A percentile compares a stretch with the other conserved stretches of the same genome.
These are phyloP conservation scores for Hylaeus volcanicus DNA, from an alignment of 1,140 invertebrate genomes.

Conservation along the genomic window DNA sequence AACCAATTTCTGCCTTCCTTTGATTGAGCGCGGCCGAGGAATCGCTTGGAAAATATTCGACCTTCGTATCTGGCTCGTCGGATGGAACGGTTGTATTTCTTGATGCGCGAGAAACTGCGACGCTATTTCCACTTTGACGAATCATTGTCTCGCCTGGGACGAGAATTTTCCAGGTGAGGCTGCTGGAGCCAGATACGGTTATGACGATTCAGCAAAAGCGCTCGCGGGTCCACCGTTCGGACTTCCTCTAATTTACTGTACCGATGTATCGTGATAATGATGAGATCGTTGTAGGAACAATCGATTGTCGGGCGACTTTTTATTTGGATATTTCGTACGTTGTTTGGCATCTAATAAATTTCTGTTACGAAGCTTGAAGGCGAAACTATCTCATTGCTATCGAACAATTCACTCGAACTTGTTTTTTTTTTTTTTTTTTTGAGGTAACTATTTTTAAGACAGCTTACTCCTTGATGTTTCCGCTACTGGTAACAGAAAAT, in stretches of 20 bases:
- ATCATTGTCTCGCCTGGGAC: conserved; percentile 38
- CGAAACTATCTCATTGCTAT: too few relatives aligned
- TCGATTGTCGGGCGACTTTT: neutral
- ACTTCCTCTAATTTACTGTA: conserved; percentile 29
- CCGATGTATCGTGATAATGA: neutral
- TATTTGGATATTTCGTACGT: neutral
- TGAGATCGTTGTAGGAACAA: neutral
- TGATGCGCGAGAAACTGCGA: too few relatives aligned
- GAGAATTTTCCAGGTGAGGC: conserved; percentile 1
- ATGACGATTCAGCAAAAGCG: conserved; percentile 19
- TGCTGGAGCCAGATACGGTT: neutral
- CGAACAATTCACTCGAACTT: too few relatives aligned
- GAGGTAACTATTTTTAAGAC: too few relatives aligned
- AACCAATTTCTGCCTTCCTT: too few relatives aligned
- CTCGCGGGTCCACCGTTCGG: neutral
- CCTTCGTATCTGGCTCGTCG: neutral
- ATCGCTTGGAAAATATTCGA: neutral
- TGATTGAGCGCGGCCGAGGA: too few relatives aligned
- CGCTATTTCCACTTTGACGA: conserved; percentile 25
- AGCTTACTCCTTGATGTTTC: too few relatives aligned
- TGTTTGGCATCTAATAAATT: neutral
- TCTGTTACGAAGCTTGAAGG: too few relatives aligned
- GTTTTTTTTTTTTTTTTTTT: too few relatives aligned
- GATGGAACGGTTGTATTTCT: neutral
- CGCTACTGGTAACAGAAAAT: too few relatives aligned